phyloP scores from a whole-genome alignment of 1,140 invertebrate species.

The Saccostrea echinata region DNA sequence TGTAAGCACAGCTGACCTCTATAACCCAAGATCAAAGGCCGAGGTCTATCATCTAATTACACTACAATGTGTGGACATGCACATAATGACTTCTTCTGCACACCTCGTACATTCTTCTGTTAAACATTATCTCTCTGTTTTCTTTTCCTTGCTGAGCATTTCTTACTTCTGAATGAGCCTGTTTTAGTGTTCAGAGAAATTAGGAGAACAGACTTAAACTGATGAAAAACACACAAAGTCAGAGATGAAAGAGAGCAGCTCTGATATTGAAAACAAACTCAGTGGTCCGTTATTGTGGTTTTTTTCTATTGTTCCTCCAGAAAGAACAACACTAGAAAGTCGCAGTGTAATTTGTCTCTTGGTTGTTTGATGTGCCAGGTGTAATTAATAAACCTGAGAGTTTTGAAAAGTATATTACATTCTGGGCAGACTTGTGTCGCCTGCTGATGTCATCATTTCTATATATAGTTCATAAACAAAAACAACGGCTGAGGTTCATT shows the following conservation, averaged over 20 bases:
- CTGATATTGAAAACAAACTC: not conserved
- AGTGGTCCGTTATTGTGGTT: not conserved
- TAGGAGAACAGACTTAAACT: not conserved
- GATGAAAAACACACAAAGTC: not conserved
- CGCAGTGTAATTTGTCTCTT: not conserved
- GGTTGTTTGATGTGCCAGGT: not conserved
- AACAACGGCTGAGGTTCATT: not conserved
- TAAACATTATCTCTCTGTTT: constrained; percentile 18
- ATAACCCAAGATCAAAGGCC: not conserved
- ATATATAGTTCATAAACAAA: not conserved
- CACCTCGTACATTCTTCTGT: not conserved
- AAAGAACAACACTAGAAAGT: not conserved
- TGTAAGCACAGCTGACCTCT: constrained; percentile 10
- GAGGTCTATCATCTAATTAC: not conserved
- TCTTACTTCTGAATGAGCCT: constrained; percentile 6
- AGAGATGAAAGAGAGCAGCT: not conserved
- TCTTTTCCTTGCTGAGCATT: constrained; percentile 1
- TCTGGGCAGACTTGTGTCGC: not conserved
- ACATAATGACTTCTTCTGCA: not conserved
- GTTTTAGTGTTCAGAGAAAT: not conserved
- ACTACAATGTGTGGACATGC: constrained; percentile 33
- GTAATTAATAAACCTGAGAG: constrained; percentile 17
- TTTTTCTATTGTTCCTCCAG: not conserved
- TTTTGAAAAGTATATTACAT: not conserved
- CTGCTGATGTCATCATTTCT: constrained; percentile 5